Base-by-base conservation (phyloP, 2,888 invertebrate genomes). In the Morpho helenor region DNA sequence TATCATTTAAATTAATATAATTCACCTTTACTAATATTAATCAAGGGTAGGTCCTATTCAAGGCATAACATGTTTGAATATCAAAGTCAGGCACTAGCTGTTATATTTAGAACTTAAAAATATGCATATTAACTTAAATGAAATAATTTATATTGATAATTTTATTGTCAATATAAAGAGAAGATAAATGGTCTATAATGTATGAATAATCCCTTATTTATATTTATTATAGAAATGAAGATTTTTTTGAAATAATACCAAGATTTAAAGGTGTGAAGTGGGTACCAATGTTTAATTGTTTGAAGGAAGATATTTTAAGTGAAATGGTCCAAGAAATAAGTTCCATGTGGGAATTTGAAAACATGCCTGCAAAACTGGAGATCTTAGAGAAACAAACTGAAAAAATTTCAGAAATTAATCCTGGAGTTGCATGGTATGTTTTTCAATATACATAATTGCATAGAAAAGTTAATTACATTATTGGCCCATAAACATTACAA, bases 301-400 rank as follows among this genome's bases (percentile, higher is more conserved):
- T 91, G 56, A 89, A 88, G 68, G 83, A 87, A 72, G 75, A 77
- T 3, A 83, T 91, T 50, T 72, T 82, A 8, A 79, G 83, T 63
- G 86, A 85, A 65, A 85, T 91, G 81, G 73, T 86, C 7, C 81
- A 86, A 61, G 88, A 90, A 68, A 65, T 89, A 49, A 79, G 74
- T 65, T 71, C 78, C 3, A 84, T 91, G 87, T 91, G 91, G 91
- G 75, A 82, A 60, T 82, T 82, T 66, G 90, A 91, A 68, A 79
- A 84, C 60, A 86, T 91, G 80, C 73, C 78, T 9, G 73, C 77
- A 46, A 91, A 88, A 66, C 66, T 87, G 45, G 84, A 84, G 63
- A 64, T 74, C 49, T 70, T 88, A 45, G 85, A 87, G 63, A 82
- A 82, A 59, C 90, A 87, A 66, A 85, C 79, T 59, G 84, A 84